Evolutionary conservation across 2,797 vertebrate species (phyloP), one percentile per base, ranked within the genome.

Genomic region (Euphonia xanthogaster): DNA sequence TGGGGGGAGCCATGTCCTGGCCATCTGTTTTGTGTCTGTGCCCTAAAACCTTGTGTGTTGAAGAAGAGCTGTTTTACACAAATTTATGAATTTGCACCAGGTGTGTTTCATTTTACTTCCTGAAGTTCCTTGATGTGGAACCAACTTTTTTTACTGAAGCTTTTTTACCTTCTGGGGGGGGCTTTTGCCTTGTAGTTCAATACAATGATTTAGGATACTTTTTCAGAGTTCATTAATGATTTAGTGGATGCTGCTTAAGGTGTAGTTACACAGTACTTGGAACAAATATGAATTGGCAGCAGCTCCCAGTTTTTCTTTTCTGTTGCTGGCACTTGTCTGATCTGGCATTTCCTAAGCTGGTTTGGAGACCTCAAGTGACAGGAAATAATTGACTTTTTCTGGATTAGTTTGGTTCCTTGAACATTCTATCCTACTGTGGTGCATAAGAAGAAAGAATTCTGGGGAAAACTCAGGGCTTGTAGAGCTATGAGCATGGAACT

Each of bases 11-110:
- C 71, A 17, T 1, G 0, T 82, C 72, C 54, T 45, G 23, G 21
- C 68, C 57, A 14, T 0, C 0, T 3, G 2, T 35, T 60, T 23
- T 18, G 17, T 55, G 17, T 47, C 50, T 1, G 1, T 57, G 58
- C 9, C 18, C 2, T 27, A 15, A 63, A 65, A 9, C 25, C 13
- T 10, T 5, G 1, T 35, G 30, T 37, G 7, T 61, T 87, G 78
- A 40, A 44, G 14, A 30, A 20, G 31, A 33, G 23, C 19, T 79
- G 0, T 40, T 87, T 58, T 20, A 39, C n/a, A 8, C 5, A 28
- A 4, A 18, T 70, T 7, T 10, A 4, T 62, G 9, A 24, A 28
- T 44, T 39, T 78, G 23, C 1, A 1, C 8, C 10, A 2, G 9
- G 6, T 76, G 12, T 33, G 31, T 33, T 85, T 57, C 25, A 6